Evolutionary conservation across 2,888 invertebrate genomes (phyloP).

Genomic region (Nebria salina): DNA sequence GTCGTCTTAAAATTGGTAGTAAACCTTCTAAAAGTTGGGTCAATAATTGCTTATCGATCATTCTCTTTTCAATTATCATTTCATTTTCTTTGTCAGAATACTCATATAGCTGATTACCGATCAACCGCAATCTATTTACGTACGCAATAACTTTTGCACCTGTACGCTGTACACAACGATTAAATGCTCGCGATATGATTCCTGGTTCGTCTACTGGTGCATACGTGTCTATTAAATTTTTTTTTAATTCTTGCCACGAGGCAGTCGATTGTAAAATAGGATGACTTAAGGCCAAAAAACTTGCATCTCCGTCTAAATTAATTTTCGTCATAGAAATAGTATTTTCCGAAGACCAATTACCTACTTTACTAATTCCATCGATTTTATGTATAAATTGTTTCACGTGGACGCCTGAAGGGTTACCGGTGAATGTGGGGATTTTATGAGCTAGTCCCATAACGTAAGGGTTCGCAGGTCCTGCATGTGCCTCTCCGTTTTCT

Average conservation of each 20-base stretch:
- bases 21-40: neutral
- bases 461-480: no score
- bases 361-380: neutral
- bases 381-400: neutral
- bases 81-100: neutral
- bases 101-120: neutral
- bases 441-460: no score
- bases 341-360: neutral
- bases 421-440: no score
- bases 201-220: neutral
- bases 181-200: neutral
- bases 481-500: no score
- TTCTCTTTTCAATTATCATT: neutral
- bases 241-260: neutral
- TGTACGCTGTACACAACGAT: neutral
- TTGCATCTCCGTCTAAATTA: neutral
- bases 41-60: neutral
- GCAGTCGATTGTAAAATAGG: conserved; percentile 5
- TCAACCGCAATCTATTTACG: neutral
- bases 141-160: neutral
- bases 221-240: neutral
- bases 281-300: neutral
- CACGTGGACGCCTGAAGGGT: neutral
- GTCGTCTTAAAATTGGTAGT: neutral
- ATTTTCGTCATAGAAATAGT: neutral